Base-by-base conservation (phyloP, 2,797 vertebrate genomes). In the Chelmon rostratus region DNA sequence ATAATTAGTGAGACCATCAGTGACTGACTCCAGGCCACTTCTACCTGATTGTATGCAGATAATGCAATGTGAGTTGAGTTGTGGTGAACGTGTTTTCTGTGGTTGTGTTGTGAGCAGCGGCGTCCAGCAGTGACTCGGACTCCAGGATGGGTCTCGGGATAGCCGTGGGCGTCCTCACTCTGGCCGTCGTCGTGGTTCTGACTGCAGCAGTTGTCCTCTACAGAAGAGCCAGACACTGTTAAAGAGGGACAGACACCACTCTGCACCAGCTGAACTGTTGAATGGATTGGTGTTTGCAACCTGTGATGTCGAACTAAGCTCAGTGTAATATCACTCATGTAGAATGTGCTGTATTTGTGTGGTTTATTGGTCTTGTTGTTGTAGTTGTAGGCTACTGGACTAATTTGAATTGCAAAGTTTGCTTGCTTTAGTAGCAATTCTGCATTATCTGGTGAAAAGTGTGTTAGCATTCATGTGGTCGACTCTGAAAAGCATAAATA, bases 161-260 rank as follows among this genome's bases (percentile, higher is more conserved):
- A 28, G 88, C 93, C 5, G 92, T 95, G 50, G 94, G 92, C 0
- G 37, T 95, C 81, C 66, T 96, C 59, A 82, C 92, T 18, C 61
- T 94, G 40, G 78, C 78, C 0, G 83, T 90, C 37, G 37, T 92
- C 6, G 76, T 79, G 28, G 71, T 87, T 42, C 35, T 88, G 8
- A 80, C 49, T 23, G 80, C 87, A 46, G 91, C 79, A 40, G 64
- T 61, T 2, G 6, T 94, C 73, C 82, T 94, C 84, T 94, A 93
- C 88, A 88, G 62, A 68, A 90, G 81, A 70, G 66, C 80, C 31
- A 82, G 50, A 23, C 72, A 13, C 53, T 78, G 40, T 47, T 93
- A 80, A 87, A 74, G 10, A 4, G 62, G 25, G 35, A 8, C 8
- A 33, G 40, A 25, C 6, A 23, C 21, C 25, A n/a, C 18, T 59